Percentiles rank a stretch among this genome's conserved stretches.
These are phyloP conservation scores for Hirudo medicinalis DNA, from an alignment of 1,140 invertebrate species.

Conservation along the genomic window DNA sequence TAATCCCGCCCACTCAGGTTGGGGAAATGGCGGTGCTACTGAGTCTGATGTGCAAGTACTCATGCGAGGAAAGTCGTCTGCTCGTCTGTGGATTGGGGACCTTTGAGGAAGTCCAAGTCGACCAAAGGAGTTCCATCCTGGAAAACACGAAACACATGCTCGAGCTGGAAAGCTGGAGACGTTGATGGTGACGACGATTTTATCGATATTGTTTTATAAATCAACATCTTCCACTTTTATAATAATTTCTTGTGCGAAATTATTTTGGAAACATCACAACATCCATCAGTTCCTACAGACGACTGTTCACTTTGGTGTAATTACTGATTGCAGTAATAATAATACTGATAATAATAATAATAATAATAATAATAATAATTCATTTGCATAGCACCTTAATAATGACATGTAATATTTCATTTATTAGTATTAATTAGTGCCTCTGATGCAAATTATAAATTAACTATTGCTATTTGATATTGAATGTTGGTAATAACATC, in stretches of 20 bases:
- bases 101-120: conserved; percentile 27
- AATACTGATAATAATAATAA: too few relatives aligned
- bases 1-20: conserved; percentile 28
- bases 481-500: not conserved
- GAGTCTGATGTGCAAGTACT: conserved; percentile 42
- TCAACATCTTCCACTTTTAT: too few relatives aligned
- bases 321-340: too few relatives aligned
- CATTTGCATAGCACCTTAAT: too few relatives aligned
- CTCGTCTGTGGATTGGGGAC: conserved; percentile 27
- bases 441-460: too few relatives aligned
- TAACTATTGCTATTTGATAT: not conserved
- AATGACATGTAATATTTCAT: too few relatives aligned
- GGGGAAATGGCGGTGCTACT: conserved; percentile 36
- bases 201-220: too few relatives aligned
- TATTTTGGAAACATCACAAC: too few relatives aligned
- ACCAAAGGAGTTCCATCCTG: conserved; percentile 35
- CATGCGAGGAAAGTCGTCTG: conserved; percentile 40
- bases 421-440: too few relatives aligned
- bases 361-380: too few relatives aligned
- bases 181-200: not conserved
- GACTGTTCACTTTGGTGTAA: too few relatives aligned
- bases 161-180: conserved; percentile 12
- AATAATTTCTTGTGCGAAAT: not conserved
- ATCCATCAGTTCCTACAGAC: too few relatives aligned
- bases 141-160: conserved; percentile 33